Percentiles rank a stretch among this genome's conserved stretches.
phyloP scores from a whole-genome alignment of 2,113 vertebrate genomes.

The Lampris incognitus region DNA sequence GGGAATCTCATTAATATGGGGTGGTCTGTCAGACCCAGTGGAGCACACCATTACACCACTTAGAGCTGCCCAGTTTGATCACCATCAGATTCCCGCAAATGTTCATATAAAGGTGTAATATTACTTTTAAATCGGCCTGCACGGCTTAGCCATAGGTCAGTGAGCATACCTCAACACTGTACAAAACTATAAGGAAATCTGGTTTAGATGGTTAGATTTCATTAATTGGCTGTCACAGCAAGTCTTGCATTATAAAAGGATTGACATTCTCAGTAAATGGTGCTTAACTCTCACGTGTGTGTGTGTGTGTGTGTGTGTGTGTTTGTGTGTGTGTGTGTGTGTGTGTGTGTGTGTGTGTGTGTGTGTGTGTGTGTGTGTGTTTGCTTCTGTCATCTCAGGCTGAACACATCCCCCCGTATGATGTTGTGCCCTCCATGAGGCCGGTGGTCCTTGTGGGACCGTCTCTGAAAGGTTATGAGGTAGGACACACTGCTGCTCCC shows the following conservation, averaged over 20 bases:
- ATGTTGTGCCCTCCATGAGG: constrained; percentile 98
- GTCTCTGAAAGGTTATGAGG: constrained; percentile 98
- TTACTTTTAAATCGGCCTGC: constrained; percentile 10
- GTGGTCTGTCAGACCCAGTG: background rate
- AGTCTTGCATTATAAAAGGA: too few relatives aligned
- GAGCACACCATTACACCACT: background rate
- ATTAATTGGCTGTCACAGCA: constrained; percentile 7
- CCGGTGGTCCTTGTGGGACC: constrained; percentile 97
- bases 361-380: constrained; percentile 1
- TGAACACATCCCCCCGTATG: constrained; percentile 96
- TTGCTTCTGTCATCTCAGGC: constrained; percentile 77
- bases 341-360: too few relatives aligned
- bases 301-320: background rate
- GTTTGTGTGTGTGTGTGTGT: background rate
- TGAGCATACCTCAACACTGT: constrained; percentile 1
- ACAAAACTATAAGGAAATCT: background rate
- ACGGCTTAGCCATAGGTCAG: too few relatives aligned
- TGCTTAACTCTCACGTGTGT: too few relatives aligned
- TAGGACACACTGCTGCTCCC: constrained; percentile 58
- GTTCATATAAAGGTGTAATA: constrained; percentile 3
- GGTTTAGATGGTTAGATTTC: constrained; percentile 3
- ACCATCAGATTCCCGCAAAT: background rate
- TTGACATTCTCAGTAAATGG: too few relatives aligned
- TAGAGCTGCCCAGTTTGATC: constrained; percentile 9
- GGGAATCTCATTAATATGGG: background rate